Base-by-base conservation (phyloP, 2,797 vertebrate species). In the Onychomys leucogaster region DNA sequence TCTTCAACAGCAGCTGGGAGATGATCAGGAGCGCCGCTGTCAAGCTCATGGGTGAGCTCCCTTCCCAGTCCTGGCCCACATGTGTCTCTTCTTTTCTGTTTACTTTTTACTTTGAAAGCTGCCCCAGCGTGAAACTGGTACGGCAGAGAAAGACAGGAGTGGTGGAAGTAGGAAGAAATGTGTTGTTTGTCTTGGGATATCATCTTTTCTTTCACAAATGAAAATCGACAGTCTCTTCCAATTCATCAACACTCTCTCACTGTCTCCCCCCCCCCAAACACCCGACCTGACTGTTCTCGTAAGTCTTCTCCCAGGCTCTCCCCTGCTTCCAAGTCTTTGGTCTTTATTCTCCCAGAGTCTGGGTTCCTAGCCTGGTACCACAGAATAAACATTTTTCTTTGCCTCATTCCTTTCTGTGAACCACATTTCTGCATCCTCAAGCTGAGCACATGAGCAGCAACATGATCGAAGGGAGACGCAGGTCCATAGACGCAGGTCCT, bases 1-100 rank as follows among this genome's bases (percentile, higher is more conserved):
- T 98, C 93, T 97, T 98, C 85, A 29, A 1, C 43, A 98, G 97
- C 93, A 97, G 2, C 93, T 98, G 97, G 97, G 98, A 98, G 95
- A 71, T 25, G 19, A 97, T 98, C 88, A 94, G 97, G 59, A 96
- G 97, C 3, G 57, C 96, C 1, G 97, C 96, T 0, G 17, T 96
- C 94, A 98, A 98, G 49, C 97, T 98, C 89, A 98, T 96, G 94
- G 97, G 97, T 98, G 92, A 94, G 81, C 46, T 37, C 77, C 23
- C 0, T 5, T 43, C 37, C 2, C 9, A 0, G 34, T 23, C 32
- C 46, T 29, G 16, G 12, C 41, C 21, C n/a, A 17, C 32, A 0
- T 21, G 7, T 13, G 23, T 37, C 41, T 77, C 13, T 41, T 75
- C n/a, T 76, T 89, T 76, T 6, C 46, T 14, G 19, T 29, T 23